Evolutionary conservation across 2,888 invertebrate species (phyloP).

Genomic region (Habrosyne pyritoides): DNA sequence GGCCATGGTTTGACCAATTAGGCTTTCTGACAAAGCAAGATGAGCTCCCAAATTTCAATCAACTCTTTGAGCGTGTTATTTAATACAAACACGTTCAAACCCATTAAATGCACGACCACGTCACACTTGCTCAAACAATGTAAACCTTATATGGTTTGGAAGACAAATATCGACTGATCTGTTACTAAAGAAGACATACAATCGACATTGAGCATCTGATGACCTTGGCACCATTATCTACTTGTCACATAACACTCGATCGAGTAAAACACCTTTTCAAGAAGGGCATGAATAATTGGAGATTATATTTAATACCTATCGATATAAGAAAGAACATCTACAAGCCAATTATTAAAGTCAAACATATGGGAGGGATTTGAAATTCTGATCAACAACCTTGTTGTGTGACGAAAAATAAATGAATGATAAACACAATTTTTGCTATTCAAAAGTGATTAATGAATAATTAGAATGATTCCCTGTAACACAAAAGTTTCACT

Average conservation of each 20-base stretch:
- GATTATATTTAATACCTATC: too few species aligned
- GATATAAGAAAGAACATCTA: too few species aligned
- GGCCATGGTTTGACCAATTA: neutral
- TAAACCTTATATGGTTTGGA: constrained; percentile 25
- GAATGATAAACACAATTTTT: too few species aligned
- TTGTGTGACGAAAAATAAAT: too few species aligned
- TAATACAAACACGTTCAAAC: neutral
- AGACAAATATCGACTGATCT: constrained; percentile 18
- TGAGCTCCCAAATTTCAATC: neutral
- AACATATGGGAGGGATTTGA: too few species aligned
- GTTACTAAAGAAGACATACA: constrained; percentile 20
- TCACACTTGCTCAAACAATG: constrained; percentile 25
- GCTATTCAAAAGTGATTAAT: too few species aligned
- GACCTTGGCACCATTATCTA: constrained; percentile 59
- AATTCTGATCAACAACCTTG: too few species aligned
- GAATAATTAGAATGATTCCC: too few species aligned
- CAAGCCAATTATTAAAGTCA: too few species aligned
- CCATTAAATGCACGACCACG: constrained; percentile 6
- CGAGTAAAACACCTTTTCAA: neutral
- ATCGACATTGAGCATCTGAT: constrained; percentile 15
- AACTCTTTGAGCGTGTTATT: neutral
- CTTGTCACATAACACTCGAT: constrained; percentile 34
- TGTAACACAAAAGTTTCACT: too few species aligned
- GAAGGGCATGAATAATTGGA: too few species aligned
- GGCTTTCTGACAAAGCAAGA: neutral